These are phyloP conservation scores for Parambassis ranga DNA, from an alignment of 2,797 vertebrate species.

Conservation along the genomic window DNA sequence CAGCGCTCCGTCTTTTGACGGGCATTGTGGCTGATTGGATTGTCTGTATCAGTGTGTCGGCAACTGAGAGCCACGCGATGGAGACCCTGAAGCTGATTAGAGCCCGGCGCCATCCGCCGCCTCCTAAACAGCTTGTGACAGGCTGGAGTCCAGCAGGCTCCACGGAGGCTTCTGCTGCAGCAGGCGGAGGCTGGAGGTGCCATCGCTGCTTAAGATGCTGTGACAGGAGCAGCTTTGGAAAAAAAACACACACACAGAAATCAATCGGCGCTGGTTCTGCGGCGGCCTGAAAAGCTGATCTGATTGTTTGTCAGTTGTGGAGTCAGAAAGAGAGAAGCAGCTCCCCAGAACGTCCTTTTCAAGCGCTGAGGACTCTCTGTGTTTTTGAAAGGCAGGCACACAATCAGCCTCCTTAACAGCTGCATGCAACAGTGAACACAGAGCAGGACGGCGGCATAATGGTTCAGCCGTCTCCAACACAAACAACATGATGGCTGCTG, in stretches of 20 bases:
- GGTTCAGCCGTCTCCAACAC: neutral
- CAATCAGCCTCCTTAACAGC: slow-evolving; percentile 18
- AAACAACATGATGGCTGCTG: slow-evolving; percentile 20
- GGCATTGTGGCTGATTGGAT: slow-evolving; percentile 68
- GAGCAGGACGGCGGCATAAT: slow-evolving; percentile 4
- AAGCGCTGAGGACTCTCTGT: slow-evolving; percentile 12
- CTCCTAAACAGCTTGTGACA: slow-evolving; percentile 73
- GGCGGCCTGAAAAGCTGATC: slow-evolving; percentile 21
- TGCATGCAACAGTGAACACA: slow-evolving; percentile 20
- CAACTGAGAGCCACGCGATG: slow-evolving; percentile 24
- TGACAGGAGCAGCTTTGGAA: slow-evolving; percentile 42
- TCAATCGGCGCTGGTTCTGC: slow-evolving; percentile 20
- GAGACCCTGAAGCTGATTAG: slow-evolving; percentile 73
- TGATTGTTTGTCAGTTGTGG: slow-evolving; percentile 16
- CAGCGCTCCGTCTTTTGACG: slow-evolving; percentile 48
- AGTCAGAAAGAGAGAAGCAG: neutral
- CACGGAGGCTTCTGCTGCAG: slow-evolving; percentile 29
- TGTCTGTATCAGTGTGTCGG: slow-evolving; percentile 69
- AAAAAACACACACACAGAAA: slow-evolving; percentile 37
- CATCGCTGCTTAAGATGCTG: slow-evolving; percentile 34
- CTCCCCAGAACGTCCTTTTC: slow-evolving; percentile 23
- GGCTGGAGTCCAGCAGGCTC: slow-evolving; percentile 50
- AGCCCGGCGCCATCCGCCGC: slow-evolving; percentile 28
- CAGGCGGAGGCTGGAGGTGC: slow-evolving; percentile 36
- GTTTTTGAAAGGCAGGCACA: slow-evolving; percentile 15